phyloP scores from a whole-genome alignment of 2,797 vertebrate species.

The Sebastes nivosus region DNA sequence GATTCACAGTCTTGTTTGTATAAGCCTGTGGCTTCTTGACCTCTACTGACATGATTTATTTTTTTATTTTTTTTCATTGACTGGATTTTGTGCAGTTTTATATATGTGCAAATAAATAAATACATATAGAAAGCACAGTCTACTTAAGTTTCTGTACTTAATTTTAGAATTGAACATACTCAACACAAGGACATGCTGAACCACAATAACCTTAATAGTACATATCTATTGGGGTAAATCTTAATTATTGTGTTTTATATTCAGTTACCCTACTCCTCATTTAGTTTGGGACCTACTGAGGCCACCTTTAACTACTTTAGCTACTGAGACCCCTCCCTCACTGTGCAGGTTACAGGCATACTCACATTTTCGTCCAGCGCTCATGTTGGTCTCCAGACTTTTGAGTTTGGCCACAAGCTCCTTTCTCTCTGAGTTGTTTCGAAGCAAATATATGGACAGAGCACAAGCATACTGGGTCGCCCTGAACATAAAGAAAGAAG shows the following conservation, averaged over 20 bases:
- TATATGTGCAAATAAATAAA: no score
- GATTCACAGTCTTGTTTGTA: no score
- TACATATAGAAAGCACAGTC: no score
- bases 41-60: no score
- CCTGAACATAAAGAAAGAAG: conserved; percentile 81
- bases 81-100: no score
- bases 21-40: no score
- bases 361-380: conserved; percentile 94
- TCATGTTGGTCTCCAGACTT: conserved; percentile 91
- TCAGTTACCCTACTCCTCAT: not conserved
- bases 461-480: conserved; percentile 92
- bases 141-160: no score
- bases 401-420: conserved; percentile 86
- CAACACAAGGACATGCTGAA: not conserved
- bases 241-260: not conserved
- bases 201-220: not conserved
- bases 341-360: conserved; percentile 48
- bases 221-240: not conserved
- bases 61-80: no score
- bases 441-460: conserved; percentile 87
- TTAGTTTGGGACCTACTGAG: not conserved
- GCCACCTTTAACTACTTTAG: not conserved
- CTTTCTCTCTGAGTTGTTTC: conserved; percentile 81
- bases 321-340: not conserved
- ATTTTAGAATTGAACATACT: not conserved